A percentile compares a stretch with the other conserved stretches of the same genome.
These are phyloP conservation scores for Erebia ligea DNA, from an alignment of 2,888 invertebrate species.

Conservation along the genomic window DNA sequence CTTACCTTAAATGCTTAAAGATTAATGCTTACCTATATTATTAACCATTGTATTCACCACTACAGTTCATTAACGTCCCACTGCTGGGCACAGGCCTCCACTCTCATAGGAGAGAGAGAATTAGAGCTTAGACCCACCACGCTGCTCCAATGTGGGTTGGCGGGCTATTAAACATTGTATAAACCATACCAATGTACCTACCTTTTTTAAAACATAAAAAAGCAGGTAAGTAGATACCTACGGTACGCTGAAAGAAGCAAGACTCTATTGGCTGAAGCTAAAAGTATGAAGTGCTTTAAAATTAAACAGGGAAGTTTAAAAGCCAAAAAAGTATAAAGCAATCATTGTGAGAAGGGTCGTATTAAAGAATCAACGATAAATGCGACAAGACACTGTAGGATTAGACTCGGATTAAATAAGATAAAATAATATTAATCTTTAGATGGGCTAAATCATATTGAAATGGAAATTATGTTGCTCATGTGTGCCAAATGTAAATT, in stretches of 20 bases:
- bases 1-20: not conserved
- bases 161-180: not conserved
- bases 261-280: not conserved
- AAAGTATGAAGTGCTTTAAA: not conserved
- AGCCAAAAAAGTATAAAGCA: not conserved
- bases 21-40: not conserved
- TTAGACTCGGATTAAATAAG: not conserved
- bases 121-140: no score
- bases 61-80: no score
- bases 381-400: not conserved
- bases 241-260: not conserved
- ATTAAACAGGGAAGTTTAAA: not conserved
- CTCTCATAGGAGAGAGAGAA: no score
- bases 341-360: slow-evolving; percentile 13
- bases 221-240: no score
- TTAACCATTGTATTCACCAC: not conserved
- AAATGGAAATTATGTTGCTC: no score
- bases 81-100: no score
- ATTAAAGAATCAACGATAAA: not conserved
- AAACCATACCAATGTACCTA: not conserved
- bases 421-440: not conserved
- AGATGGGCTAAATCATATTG: no score
- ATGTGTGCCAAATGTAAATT: not conserved
- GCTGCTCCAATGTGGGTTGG: no score
- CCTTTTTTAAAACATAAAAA: not conserved